These are phyloP conservation scores for Adrianichthys oophorus DNA, from an alignment of 2,797 vertebrate genomes.

Conservation along the genomic window DNA sequence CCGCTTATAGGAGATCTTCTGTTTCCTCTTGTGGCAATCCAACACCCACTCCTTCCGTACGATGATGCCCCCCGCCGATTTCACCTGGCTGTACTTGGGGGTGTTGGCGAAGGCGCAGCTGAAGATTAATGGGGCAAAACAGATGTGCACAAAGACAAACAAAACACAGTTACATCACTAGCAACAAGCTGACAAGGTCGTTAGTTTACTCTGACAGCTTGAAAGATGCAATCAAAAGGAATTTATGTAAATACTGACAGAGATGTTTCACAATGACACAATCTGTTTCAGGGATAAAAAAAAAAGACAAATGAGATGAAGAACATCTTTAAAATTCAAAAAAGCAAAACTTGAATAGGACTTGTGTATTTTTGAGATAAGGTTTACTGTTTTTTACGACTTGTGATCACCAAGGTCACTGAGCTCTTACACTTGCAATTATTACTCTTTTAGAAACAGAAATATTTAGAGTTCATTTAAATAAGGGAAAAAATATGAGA, in stretches of 20 bases:
- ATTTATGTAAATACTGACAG: conserved; percentile 30
- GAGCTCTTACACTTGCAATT: not conserved
- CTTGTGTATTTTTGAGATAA: too few species aligned
- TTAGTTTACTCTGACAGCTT: conserved; percentile 20
- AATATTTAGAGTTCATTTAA: too few species aligned
- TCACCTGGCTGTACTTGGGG: conserved; percentile 91
- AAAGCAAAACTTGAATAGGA: too few species aligned
- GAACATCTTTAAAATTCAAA: too few species aligned
- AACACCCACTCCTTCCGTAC: conserved; percentile 89
- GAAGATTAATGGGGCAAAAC: conserved; percentile 24
- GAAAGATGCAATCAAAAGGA: conserved; percentile 37
- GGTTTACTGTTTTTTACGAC: too few species aligned
- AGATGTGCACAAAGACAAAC: conserved; percentile 9
- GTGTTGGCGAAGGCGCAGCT: conserved; percentile 94
- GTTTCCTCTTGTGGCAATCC: conserved; percentile 85
- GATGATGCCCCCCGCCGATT: conserved; percentile 84
- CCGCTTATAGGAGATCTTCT: conserved; percentile 82
- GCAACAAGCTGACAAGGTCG: conserved; percentile 20
- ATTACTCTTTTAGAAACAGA: too few species aligned
- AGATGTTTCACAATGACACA: conserved; percentile 19
- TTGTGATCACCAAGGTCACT: not conserved
- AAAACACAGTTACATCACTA: conserved; percentile 27
- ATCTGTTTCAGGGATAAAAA: not conserved
- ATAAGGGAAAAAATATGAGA: too few species aligned
- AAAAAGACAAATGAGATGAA: too few species aligned